These are phyloP conservation scores for Andricus curvator DNA, from an alignment of 2,888 invertebrate species.

Conservation along the genomic window DNA sequence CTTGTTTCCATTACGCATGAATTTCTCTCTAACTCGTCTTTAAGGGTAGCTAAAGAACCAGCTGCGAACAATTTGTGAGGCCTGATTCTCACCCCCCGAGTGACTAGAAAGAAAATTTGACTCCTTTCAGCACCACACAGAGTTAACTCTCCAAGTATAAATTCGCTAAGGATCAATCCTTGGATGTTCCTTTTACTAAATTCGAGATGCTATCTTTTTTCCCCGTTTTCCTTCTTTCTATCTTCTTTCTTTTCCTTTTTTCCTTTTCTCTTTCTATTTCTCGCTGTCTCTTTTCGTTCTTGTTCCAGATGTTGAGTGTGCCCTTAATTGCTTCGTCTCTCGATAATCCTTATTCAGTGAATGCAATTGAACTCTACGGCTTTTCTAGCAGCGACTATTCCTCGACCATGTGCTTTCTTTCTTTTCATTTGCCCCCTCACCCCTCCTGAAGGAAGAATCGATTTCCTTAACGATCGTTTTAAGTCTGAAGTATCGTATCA, in stretches of 20 bases:
- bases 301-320: slow-evolving; percentile 50
- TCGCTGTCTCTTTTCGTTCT: slow-evolving; percentile 10
- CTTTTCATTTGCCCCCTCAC: background rate
- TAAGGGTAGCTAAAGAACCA: background rate
- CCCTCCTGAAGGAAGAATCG: background rate
- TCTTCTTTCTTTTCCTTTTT: background rate
- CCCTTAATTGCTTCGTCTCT: slow-evolving; percentile 54
- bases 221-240: background rate
- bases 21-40: slow-evolving; percentile 27
- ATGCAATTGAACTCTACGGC: slow-evolving; percentile 25
- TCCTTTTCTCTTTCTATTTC: slow-evolving; percentile 33
- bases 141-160: background rate
- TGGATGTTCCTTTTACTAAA: slow-evolving; percentile 1
- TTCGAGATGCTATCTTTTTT: slow-evolving; percentile 22
- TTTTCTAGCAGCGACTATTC: background rate
- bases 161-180: slow-evolving; percentile 15
- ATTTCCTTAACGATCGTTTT: slow-evolving; percentile 18
- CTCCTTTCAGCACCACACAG: background rate
- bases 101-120: background rate
- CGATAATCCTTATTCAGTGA: slow-evolving; percentile 50
- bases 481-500: background rate
- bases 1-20: slow-evolving; percentile 49
- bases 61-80: background rate
- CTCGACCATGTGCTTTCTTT: background rate
- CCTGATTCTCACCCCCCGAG: background rate